These are phyloP conservation scores for Elysia crispata DNA, from an alignment of 2,888 invertebrate genomes.

Conservation along the genomic window DNA sequence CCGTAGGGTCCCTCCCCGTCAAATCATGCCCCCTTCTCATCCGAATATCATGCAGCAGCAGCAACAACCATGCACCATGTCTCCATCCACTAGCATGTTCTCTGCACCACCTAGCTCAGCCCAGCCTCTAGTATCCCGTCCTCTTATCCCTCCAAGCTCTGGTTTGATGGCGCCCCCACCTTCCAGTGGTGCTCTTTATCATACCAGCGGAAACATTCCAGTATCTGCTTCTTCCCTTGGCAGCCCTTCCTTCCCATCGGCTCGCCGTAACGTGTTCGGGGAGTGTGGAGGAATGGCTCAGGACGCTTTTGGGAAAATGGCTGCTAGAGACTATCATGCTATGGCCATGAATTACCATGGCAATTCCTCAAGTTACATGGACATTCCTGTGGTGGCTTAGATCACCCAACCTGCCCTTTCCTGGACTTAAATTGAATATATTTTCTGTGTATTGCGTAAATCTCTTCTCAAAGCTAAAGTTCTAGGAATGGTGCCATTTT, in stretches of 20 bases:
- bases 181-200: too few species aligned
- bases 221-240: background rate
- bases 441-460: constrained; percentile 16
- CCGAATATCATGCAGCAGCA: background rate
- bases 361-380: constrained; percentile 29
- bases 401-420: background rate
- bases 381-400: constrained; percentile 49
- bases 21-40: too few species aligned
- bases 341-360: constrained; percentile 25
- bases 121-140: too few species aligned
- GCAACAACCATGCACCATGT: background rate
- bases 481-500: too few species aligned
- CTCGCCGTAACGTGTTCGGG: too few species aligned
- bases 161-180: too few species aligned
- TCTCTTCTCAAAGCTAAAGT: constrained; percentile 2
- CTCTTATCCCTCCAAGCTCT: too few species aligned
- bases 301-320: constrained; percentile 35
- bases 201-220: background rate
- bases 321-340: constrained; percentile 22
- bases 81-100: constrained; percentile 5
- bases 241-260: constrained; percentile 25
- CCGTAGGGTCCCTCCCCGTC: background rate
- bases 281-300: constrained; percentile 1
- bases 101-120: too few species aligned
- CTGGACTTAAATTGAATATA: background rate